Conservation (phyloP, 1,140 invertebrate genomes). For the Acyrthosiphon pisum region DNA sequence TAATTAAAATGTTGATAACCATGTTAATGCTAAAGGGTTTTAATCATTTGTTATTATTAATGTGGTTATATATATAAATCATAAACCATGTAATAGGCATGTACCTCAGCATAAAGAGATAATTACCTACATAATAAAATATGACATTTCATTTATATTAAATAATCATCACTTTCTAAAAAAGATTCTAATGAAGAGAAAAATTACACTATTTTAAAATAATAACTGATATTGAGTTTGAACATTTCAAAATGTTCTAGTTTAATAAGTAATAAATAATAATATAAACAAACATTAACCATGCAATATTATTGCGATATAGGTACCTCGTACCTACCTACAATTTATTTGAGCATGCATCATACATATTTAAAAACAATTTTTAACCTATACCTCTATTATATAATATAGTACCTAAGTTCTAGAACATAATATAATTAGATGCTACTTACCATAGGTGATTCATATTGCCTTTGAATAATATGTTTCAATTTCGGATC, state of each 20-base stretch:
- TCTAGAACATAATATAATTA: neutral
- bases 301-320: neutral
- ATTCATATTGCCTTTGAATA: slow-evolving; percentile 96
- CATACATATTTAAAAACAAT: slow-evolving; percentile 1
- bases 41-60: no score
- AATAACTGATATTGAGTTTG: neutral
- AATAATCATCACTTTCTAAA: no score
- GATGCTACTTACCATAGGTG: slow-evolving; percentile 87
- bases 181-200: no score
- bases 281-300: neutral
- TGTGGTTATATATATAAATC: no score
- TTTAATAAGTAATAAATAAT: neutral
- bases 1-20: no score
- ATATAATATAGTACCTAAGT: neutral
- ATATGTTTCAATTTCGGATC: slow-evolving; percentile 98
- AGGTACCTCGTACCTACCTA: neutral
- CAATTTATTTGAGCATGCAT: neutral
- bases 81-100: no score
- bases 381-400: neutral
- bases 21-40: no score
- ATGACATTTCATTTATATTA: no score
- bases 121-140: no score
- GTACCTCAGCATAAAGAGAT: no score
- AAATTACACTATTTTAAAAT: neutral
- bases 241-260: neutral